Evolutionary conservation across 23 tunicate species (phyloP).

Genomic region (Halocynthia roretzi): DNA sequence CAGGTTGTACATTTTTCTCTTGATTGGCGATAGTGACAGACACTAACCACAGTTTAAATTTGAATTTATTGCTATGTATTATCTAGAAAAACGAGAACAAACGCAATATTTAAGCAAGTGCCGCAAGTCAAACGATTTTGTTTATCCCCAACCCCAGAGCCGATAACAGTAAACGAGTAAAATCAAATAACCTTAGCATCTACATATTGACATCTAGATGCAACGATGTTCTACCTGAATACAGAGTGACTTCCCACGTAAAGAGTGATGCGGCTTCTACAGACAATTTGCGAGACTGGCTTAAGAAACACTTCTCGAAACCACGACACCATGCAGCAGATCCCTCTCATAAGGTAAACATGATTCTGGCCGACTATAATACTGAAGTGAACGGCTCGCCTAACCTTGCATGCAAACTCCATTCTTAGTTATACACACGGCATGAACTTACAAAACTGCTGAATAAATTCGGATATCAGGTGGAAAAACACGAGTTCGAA

Average conservation of each 20-base stretch:
- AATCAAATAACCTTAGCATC: too few relatives aligned
- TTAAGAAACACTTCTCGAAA: slow-evolving; percentile 44
- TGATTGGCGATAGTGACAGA: too few relatives aligned
- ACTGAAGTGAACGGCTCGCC: too few relatives aligned
- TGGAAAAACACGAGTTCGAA: slow-evolving; percentile 39
- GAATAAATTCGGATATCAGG: slow-evolving; percentile 36
- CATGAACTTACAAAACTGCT: slow-evolving; percentile 21
- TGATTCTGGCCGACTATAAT: neutral
- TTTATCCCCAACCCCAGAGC: too few relatives aligned
- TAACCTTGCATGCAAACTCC: neutral
- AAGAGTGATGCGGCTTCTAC: slow-evolving; percentile 19
- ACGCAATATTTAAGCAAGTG: too few relatives aligned
- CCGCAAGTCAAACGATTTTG: slow-evolving; percentile 1
- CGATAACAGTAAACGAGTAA: too few relatives aligned
- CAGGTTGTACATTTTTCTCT: slow-evolving; percentile 24
- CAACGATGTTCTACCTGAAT: slow-evolving; percentile 52
- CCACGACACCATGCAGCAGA: slow-evolving; percentile 79
- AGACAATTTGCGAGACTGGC: slow-evolving; percentile 43
- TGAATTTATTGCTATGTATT: too few relatives aligned
- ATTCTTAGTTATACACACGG: slow-evolving; percentile 16
- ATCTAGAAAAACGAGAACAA: too few relatives aligned
- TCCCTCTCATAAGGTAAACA: slow-evolving; percentile 66
- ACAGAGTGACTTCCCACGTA: slow-evolving; percentile 28
- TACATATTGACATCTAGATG: slow-evolving; percentile 29
- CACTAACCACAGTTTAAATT: too few relatives aligned